Evolutionary conservation across 2,113 vertebrate species (phyloP).

Genomic region (Pteronura brasiliensis): DNA sequence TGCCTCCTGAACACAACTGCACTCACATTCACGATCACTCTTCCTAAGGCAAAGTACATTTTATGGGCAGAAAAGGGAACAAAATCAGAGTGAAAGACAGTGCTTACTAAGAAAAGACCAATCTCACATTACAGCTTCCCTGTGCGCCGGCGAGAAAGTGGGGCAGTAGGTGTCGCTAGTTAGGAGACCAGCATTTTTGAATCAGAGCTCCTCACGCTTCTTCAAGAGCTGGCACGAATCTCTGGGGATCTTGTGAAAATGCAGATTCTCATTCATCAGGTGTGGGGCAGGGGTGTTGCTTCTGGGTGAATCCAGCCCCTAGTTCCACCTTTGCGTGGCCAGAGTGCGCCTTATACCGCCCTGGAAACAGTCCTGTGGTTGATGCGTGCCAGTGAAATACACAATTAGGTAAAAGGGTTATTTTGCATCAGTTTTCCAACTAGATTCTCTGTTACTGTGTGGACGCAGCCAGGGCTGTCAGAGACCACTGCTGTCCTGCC

Average conservation of each 20-base stretch:
- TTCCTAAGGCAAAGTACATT: background rate
- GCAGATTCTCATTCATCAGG: background rate
- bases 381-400: background rate
- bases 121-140: background rate
- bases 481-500: background rate
- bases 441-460: background rate
- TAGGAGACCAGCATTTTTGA: background rate
- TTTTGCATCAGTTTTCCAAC: background rate
- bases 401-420: background rate
- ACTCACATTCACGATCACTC: background rate
- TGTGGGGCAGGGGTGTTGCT: background rate
- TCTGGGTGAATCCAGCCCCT: background rate
- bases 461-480: background rate
- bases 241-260: background rate
- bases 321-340: accelerated
- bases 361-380: background rate
- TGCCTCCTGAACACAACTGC: background rate
- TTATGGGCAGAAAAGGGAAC: background rate
- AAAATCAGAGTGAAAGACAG: background rate
- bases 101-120: background rate
- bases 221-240: accelerated
- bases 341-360: accelerated
- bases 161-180: too few relatives aligned
- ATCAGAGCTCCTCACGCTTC: background rate
- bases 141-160: background rate